Percentiles rank a stretch among this genome's conserved stretches.
Evolutionary conservation across 2,113 vertebrate genomes (phyloP).

Genomic region (Illadopsis cleaveri): DNA sequence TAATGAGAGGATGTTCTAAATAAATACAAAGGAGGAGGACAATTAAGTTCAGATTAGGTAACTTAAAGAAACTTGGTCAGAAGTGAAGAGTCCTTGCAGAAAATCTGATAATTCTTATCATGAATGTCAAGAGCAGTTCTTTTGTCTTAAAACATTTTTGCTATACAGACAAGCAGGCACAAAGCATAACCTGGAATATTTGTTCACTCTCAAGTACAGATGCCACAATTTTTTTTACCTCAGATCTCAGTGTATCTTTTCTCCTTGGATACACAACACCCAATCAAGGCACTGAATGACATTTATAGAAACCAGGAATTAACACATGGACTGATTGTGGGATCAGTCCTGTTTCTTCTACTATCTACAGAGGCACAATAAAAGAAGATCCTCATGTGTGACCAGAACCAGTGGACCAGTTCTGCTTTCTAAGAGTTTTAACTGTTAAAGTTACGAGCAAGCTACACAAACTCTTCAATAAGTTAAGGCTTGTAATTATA

Average conservation of each 20-base stretch:
- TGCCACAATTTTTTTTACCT: neutral
- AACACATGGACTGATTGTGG: accelerated
- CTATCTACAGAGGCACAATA: neutral
- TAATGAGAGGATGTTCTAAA: neutral
- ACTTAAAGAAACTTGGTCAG: neutral
- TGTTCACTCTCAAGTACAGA: neutral
- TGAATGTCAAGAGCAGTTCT: neutral
- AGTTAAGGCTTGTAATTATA: neutral
- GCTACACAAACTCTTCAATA: neutral
- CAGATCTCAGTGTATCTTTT: neutral
- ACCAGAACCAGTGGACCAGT: neutral
- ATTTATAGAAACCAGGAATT: neutral
- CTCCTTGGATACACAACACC: neutral
- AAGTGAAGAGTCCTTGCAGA: neutral
- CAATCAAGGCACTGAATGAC: neutral
- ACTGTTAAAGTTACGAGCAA: neutral
- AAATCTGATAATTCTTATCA: neutral
- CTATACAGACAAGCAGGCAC: neutral
- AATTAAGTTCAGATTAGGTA: neutral
- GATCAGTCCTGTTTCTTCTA: neutral
- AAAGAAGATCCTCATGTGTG: neutral
- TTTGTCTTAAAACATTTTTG: neutral
- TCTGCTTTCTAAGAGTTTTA: neutral
- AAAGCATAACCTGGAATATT: neutral
- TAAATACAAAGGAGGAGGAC: neutral